Evolutionary conservation across 2,888 invertebrate genomes (phyloP).

Genomic region (Pyrgus malvae): DNA sequence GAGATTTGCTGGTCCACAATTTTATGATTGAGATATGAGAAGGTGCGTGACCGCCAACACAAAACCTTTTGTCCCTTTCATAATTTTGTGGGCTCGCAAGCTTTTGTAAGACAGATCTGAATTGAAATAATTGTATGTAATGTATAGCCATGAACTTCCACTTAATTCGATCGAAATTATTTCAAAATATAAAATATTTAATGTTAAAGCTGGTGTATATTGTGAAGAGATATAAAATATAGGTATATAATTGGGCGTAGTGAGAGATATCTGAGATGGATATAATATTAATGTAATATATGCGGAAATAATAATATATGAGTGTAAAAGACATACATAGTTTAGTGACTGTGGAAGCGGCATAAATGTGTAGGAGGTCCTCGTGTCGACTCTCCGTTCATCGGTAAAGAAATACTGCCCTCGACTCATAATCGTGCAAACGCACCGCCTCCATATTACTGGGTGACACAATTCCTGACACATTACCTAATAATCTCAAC

Average conservation of each 20-base stretch:
- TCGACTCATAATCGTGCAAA: constrained; percentile 63
- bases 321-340: no score
- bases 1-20: constrained; percentile 38
- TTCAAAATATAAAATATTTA: no score
- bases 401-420: constrained; percentile 60
- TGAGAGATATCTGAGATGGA: no score
- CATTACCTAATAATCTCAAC: constrained; percentile 65
- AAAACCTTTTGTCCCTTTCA: constrained; percentile 51
- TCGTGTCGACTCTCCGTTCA: constrained; percentile 56
- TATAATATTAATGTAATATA: no score
- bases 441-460: constrained; percentile 69
- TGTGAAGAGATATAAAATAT: no score
- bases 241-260: no score
- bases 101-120: background rate
- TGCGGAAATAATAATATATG: no score
- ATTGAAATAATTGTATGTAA: background rate
- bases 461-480: constrained; percentile 77
- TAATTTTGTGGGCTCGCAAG: constrained; percentile 32
- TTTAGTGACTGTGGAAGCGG: background rate
- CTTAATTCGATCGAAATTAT: no score
- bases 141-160: background rate
- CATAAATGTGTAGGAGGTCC: constrained; percentile 47
- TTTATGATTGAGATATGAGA: constrained; percentile 47
- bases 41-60: constrained; percentile 75
- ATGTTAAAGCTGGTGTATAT: no score